These are phyloP conservation scores for Leptinotarsa undecemlineata DNA, from an alignment of 1,140 invertebrate species.

Conservation along the genomic window DNA sequence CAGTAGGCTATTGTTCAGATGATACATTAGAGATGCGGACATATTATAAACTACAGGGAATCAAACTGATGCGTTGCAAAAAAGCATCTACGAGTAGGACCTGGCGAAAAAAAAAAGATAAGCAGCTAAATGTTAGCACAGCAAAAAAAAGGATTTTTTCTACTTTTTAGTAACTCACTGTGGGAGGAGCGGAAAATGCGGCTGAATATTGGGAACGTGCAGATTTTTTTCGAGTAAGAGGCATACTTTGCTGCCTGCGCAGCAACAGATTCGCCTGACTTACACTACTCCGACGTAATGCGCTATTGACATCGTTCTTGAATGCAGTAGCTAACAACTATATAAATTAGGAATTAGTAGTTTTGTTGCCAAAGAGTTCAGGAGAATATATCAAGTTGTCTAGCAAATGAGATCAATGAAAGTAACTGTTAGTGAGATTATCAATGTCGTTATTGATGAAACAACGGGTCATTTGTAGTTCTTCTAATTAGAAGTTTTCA, in stretches of 20 bases:
- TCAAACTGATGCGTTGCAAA: too few species aligned
- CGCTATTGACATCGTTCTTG: slow-evolving; percentile 77
- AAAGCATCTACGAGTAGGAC: background rate
- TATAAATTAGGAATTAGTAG: slow-evolving; percentile 48
- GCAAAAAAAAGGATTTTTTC: background rate
- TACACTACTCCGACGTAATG: slow-evolving; percentile 62
- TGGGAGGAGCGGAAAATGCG: slow-evolving; percentile 49
- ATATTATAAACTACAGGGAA: too few species aligned
- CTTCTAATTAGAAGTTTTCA: too few species aligned
- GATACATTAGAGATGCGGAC: too few species aligned
- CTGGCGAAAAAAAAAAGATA: too few species aligned
- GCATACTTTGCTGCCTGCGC: slow-evolving; percentile 49
- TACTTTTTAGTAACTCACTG: slow-evolving; percentile 47
- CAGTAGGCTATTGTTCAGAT: too few species aligned
- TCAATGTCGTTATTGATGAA: too few species aligned
- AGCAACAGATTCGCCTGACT: slow-evolving; percentile 45
- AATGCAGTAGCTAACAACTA: slow-evolving; percentile 79
- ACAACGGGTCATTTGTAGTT: too few species aligned
- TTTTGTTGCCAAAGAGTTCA: background rate
- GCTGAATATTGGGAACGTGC: slow-evolving; percentile 48
- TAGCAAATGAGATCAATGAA: too few species aligned
- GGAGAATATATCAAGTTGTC: background rate
- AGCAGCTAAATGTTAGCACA: background rate
- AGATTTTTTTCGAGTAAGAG: slow-evolving; percentile 46
- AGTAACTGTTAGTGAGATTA: too few species aligned